phyloP scores from a whole-genome alignment of 30 jellyfish, hydroid and myxozoan species.

The Chrysaora quinquecirrha region DNA sequence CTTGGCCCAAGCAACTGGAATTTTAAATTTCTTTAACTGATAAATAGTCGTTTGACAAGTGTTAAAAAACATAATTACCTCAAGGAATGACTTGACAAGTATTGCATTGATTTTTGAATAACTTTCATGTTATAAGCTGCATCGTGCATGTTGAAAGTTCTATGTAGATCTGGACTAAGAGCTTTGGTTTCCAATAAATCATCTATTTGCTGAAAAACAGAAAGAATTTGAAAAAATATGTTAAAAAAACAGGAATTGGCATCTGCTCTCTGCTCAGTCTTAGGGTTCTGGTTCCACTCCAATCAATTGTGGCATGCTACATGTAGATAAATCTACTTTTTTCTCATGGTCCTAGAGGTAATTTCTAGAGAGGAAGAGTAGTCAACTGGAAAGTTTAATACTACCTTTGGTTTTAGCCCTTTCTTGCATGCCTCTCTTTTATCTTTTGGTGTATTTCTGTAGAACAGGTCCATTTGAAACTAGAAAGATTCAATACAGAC shows the following conservation, averaged over 20 bases:
- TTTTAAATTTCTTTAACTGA: too few species aligned
- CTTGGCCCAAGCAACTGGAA: too few species aligned
- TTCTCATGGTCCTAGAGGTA: background rate
- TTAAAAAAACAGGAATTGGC: too few species aligned
- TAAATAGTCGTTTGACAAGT: too few species aligned
- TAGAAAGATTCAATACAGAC: too few species aligned
- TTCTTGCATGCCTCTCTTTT: background rate
- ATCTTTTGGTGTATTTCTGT: conserved; percentile 31
- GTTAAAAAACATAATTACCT: too few species aligned
- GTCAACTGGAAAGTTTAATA: too few species aligned
- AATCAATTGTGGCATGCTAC: too few species aligned
- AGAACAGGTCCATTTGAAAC: conserved; percentile 50
- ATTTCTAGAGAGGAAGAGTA: too few species aligned
- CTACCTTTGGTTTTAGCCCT: conserved; percentile 46
- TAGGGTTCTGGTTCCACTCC: too few species aligned
- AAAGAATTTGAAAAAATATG: too few species aligned
- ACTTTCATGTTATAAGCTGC: conserved; percentile 74
- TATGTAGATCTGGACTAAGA: conserved; percentile 61
- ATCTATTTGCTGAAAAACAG: conserved; percentile 33
- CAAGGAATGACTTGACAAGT: conserved; percentile 13
- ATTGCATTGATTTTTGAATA: conserved; percentile 42
- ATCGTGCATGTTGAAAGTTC: conserved; percentile 75
- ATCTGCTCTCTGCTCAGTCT: too few species aligned
- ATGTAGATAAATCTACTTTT: background rate
- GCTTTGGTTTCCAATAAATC: conserved; percentile 62